These are phyloP conservation scores for Urosaurus nigricauda DNA, from an alignment of 2,797 vertebrate genomes.

Conservation along the genomic window DNA sequence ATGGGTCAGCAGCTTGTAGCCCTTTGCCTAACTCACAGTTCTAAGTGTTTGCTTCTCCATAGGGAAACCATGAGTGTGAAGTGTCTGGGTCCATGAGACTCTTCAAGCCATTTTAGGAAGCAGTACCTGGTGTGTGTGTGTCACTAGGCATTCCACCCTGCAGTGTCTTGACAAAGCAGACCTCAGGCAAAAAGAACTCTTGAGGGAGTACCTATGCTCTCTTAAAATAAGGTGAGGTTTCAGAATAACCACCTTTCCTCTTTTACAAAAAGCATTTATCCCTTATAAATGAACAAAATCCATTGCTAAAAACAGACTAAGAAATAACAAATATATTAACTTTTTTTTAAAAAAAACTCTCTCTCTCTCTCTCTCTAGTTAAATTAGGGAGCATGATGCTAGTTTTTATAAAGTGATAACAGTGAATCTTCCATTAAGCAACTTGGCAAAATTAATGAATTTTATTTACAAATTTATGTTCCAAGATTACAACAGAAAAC, in stretches of 20 bases:
- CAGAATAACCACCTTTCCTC: neutral
- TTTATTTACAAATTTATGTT: conserved; percentile 92
- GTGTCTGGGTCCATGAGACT: neutral
- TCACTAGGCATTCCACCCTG: no score
- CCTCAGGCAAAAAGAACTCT: neutral
- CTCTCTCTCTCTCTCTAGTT: no score
- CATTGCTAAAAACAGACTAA: neutral
- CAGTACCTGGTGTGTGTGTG: no score
- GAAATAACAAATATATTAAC: neutral
- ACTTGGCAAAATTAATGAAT: conserved; percentile 87
- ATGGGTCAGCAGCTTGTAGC: neutral
- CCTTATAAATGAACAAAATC: neutral
- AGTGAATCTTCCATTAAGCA: conserved; percentile 51
- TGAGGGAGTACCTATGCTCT: neutral
- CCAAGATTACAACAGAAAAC: conserved; percentile 87
- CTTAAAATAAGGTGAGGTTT: neutral
- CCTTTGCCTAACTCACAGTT: neutral
- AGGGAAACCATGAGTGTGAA: neutral
- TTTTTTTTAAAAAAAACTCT: neutral
- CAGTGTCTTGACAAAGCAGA: neutral
- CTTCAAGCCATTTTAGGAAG: neutral
- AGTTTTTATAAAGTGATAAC: conserved; percentile 34
- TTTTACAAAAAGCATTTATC: neutral
- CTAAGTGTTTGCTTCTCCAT: neutral
- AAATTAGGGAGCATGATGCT: neutral